These are phyloP conservation scores for Tipula helvola DNA, from an alignment of 2,888 invertebrate species.

Conservation along the genomic window DNA sequence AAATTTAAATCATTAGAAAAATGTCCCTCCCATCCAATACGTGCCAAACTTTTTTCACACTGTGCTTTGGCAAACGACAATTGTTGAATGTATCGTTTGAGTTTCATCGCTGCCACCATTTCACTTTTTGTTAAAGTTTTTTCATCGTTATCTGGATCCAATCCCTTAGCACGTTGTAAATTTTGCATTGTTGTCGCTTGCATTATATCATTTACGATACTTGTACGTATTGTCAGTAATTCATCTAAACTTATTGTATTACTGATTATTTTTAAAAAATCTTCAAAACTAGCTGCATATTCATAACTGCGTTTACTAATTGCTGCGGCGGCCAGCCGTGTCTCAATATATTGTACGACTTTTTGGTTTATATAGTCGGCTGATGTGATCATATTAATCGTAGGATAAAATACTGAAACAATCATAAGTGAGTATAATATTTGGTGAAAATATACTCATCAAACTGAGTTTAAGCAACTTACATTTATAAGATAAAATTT, in stretches of 20 bases:
- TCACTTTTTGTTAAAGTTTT: constrained; percentile 57
- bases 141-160: constrained; percentile 34
- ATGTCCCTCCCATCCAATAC: constrained; percentile 65
- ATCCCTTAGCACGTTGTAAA: constrained; percentile 70
- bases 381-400: constrained; percentile 72
- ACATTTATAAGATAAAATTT: constrained; percentile 78
- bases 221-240: constrained; percentile 68
- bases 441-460: background rate
- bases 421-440: background rate
- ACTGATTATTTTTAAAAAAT: constrained; percentile 73
- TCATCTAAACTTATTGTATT: constrained; percentile 70
- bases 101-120: constrained; percentile 62
- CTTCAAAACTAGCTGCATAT: constrained; percentile 81
- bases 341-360: constrained; percentile 69
- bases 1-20: constrained; percentile 45
- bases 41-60: constrained; percentile 63
- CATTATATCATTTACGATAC: constrained; percentile 85
- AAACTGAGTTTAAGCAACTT: constrained; percentile 22
- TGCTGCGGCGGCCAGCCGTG: constrained; percentile 62
- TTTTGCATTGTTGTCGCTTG: constrained; percentile 87
- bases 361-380: constrained; percentile 87
- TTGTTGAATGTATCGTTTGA: constrained; percentile 74
- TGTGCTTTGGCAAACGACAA: constrained; percentile 67
- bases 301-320: constrained; percentile 73
- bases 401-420: constrained; percentile 49